Evolutionary conservation across 37 sponge, comb jelly and placozoan species (phyloP), one percentile per base, ranked within the genome.

Genomic region (Aphrocallistes beatrix): DNA sequence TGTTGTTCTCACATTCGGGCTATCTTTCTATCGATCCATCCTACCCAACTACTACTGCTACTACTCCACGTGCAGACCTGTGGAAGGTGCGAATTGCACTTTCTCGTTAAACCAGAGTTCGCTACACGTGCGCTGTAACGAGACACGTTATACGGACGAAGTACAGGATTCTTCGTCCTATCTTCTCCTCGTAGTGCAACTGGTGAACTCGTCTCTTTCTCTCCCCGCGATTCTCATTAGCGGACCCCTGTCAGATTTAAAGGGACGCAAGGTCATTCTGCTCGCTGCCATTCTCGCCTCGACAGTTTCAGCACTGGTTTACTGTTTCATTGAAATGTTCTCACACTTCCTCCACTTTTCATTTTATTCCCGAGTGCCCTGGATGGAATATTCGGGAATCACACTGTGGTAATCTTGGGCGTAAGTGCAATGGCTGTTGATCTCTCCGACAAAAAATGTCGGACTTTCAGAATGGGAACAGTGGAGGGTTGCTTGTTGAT

Each of bases 21-120:
- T 19, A 60, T 3, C 25, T 28, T 32, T 60, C 25, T 60, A 60
- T 28, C 17, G 3, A 32, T 21, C 75, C 34, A 6, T 6, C 21
- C 75, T 60, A 3, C 75, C 75, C n/a, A 60, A 60, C 21, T 60
- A 60, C 75, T n/a, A n/a, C n/a, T 32, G 75, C 34, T 60, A 60
- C 34, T 60, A 60, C 34, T 6, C 3, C 8, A 19, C 32, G 8
- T 60, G 75, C n/a, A 19, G 21, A 3, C n/a, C 10, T 13, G 1
- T 60, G 25, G n/a, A 60, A 32, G 75, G 75, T 13, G 75, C 10
- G 10, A 60, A 60, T 30, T 60, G 75, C n/a, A 60, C 75, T 32
- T 60, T 60, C 75, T 32, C 75, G 8, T 28, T 60, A 28, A 60
- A 28, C 34, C 25, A 60, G n/a, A 60, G 28, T 6, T 6, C 6